Base-by-base conservation (phyloP, 2,888 invertebrate genomes). In the Drosophila subsilvestris region DNA sequence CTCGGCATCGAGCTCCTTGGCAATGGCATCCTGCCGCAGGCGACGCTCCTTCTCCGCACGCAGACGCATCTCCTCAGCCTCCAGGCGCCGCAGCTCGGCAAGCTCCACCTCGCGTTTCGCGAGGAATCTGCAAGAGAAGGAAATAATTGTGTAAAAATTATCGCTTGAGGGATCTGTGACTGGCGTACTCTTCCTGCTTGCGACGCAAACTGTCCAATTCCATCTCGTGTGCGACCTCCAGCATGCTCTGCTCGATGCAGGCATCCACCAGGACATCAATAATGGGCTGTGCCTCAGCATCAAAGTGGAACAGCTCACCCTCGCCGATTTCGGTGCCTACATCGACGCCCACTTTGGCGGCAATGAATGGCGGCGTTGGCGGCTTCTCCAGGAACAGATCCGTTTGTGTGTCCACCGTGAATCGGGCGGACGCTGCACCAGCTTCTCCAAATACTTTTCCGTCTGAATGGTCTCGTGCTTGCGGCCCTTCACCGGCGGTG, bases 281-380 rank as follows among this genome's bases (percentile, higher is more conserved):
- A 75, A 98, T 95, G 2, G 98, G 97, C 91, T 96, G 95, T 59
- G 98, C 97, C 92, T 98, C 98, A 89, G 95, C 93, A 92, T 98
- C 98, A 93, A 97, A 98, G 93, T 98, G 96, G 93, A 97, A 98
- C 63, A 98, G 96, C 91, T 98, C 98, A 61, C 97, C 98, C 2
- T 97, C 96, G 85, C 95, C 94, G 76, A 98, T 97, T 93, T 98
- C 98, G 48, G 98, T 98, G 87, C 93, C 93, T 7, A 93, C 95
- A 92, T 98, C 97, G 57, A 95, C 93, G 27, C 98, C 98, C 73
- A 95, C 94, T 92, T 96, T 97, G 66, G 95, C 95, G 8, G 97
- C 96, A 76, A 95, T 94, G 92, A 95, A 97, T 44, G 94, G 92
- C 1, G 97, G 97, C 57, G 96, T 96, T 22, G 95, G 94, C 6